Conservation (phyloP, 2,888 invertebrate genomes). For the Drosophila lutescens region DNA sequence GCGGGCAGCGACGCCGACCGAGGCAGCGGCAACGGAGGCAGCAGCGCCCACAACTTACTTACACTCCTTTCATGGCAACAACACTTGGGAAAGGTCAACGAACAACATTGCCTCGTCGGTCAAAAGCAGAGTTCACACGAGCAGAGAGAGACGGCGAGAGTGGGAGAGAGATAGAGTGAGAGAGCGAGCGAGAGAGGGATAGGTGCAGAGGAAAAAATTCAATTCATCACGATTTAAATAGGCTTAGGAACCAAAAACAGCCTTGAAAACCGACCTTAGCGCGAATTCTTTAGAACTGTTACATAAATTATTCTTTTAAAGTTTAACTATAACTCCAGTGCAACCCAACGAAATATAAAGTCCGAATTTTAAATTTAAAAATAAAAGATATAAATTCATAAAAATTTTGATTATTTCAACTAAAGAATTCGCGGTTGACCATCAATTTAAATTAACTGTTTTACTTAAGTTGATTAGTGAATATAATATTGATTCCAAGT, state of each 20-base stretch:
- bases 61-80: slow-evolving; percentile 75
- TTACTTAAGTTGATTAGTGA: no score
- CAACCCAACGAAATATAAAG: no score
- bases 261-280: no score
- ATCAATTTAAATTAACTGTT: no score
- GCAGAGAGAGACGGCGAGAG: slow-evolving; percentile 42
- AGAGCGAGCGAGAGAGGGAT: slow-evolving; percentile 11
- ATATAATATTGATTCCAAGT: no score
- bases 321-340: no score
- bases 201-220: slow-evolving; percentile 27
- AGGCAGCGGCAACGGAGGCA: slow-evolving; percentile 25
- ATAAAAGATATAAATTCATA: no score
- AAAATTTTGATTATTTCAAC: background rate
- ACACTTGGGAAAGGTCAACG: slow-evolving; percentile 77
- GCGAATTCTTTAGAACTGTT: no score
- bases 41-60: slow-evolving; percentile 61
- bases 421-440: background rate
- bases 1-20: slow-evolving; percentile 14
- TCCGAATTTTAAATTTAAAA: no score
- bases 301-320: no score
- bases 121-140: slow-evolving; percentile 79
- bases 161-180: slow-evolving; percentile 23
- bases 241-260: background rate
- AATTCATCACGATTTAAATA: background rate
- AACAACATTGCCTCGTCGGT: slow-evolving; percentile 79